Evolutionary conservation across 2,888 invertebrate species (phyloP).

Genomic region (Dolomedes plantarius): DNA sequence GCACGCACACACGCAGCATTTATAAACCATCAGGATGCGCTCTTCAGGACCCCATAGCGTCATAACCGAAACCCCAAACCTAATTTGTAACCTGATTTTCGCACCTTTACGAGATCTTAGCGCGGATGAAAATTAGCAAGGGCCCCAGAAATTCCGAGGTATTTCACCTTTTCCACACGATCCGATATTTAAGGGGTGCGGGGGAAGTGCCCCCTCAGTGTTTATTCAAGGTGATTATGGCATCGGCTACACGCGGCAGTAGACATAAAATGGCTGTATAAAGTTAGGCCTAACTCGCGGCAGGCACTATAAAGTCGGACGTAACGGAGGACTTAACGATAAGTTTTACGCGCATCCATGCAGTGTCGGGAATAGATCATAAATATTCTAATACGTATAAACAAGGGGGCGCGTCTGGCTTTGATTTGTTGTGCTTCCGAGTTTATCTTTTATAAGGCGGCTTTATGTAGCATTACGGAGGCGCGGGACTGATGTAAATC

Average conservation of each 20-base stretch:
- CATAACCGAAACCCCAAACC: constrained; percentile 60
- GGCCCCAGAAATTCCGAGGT: background rate
- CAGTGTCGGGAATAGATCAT: constrained; percentile 28
- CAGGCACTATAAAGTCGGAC: constrained; percentile 32
- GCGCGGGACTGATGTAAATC: constrained; percentile 59
- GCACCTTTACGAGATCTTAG: constrained; percentile 12
- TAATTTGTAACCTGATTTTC: constrained; percentile 45
- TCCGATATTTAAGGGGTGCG: constrained; percentile 16
- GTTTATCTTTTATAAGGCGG: constrained; percentile 64
- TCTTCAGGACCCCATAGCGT: background rate
- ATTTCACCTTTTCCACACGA: constrained; percentile 14
- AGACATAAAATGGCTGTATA: constrained; percentile 47
- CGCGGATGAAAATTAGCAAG: constrained; percentile 14
- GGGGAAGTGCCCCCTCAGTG: background rate
- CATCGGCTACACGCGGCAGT: background rate
- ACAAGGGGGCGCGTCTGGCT: constrained; percentile 49
- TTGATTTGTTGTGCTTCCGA: constrained; percentile 47
- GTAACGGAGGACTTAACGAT: constrained; percentile 2
- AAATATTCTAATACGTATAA: constrained; percentile 69
- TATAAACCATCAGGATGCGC: constrained; percentile 15
- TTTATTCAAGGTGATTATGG: constrained; percentile 26
- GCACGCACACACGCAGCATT: constrained; percentile 1
- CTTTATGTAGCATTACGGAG: constrained; percentile 40
- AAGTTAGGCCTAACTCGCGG: constrained; percentile 47
- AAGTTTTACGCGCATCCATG: constrained; percentile 14